Base-by-base conservation (phyloP, 2,888 invertebrate genomes). In the Drosophila tripunctata region DNA sequence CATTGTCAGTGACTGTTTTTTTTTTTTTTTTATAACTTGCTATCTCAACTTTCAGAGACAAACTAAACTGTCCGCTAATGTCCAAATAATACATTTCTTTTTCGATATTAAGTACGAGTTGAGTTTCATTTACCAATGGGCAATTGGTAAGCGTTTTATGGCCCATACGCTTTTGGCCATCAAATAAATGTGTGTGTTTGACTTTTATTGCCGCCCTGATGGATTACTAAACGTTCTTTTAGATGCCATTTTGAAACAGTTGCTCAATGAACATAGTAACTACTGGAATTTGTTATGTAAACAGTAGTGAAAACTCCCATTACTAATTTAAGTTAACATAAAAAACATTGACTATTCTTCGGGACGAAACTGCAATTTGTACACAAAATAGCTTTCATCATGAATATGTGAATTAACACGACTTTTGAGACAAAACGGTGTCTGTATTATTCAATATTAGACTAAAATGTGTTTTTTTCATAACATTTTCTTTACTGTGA, bases 1-100 rank as follows among this genome's bases (percentile, higher is more conserved):
- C 54, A 54, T 62, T 41, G 57, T 67, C 68, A 77, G 61, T 65
- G 54, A 40, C 64, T n/a, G n/a, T n/a, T n/a, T n/a, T n/a, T n/a
- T n/a, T n/a, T n/a, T 83, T 83, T 79, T 80, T 86, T 79, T 80
- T 77, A 80, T 75, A 80, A 70, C 84, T 75, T 73, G 63, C 58
- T 78, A 44, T 50, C 31, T 30, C 30, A 27, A 22, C 56, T 14
- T 36, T 52, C 19, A 36, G 38, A 10, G 12, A 21, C 47, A 22
- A 35, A 24, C 10, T 51, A 22, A 35, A 24, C 10, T 51, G 30
- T 12, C 38, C 35, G 35, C 51, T 84, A 83, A 87, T 84, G 67
- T 66, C 31, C 52, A 61, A 47, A 76, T 87, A 83, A 84, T 87
- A 87, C 71, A 84, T 64, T 80, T 78, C 70, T 68, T 67, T 78